These are phyloP conservation scores for Paguma larvata DNA, from an alignment of 2,797 vertebrate genomes.

Conservation along the genomic window DNA sequence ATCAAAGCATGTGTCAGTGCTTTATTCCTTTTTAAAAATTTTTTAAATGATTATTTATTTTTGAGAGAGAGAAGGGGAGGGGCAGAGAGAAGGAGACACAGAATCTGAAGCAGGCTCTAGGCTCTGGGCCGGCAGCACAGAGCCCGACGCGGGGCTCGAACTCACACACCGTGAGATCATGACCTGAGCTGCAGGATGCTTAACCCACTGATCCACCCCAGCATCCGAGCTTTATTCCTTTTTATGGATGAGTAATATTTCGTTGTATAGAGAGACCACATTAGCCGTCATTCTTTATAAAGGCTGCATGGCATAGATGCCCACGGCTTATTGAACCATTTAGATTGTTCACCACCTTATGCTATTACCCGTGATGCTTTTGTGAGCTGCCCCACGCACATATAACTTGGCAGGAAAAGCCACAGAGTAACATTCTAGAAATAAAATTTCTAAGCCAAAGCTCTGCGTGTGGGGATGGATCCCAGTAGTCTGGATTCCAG, in stretches of 20 bases:
- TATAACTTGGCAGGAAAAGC: background rate
- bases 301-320: background rate
- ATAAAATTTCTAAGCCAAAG: background rate
- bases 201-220: too few species aligned
- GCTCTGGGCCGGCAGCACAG: too few species aligned
- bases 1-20: fast-evolving
- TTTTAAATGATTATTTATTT: too few species aligned
- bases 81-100: too few species aligned
- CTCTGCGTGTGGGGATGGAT: background rate
- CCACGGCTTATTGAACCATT: background rate
- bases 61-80: too few species aligned
- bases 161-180: too few species aligned
- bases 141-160: too few species aligned
- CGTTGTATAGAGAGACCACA: too few species aligned
- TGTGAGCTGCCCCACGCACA: background rate
- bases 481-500: background rate
- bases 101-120: too few species aligned
- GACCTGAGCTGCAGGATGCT: too few species aligned
- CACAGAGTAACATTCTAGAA: background rate
- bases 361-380: background rate
- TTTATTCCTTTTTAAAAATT: background rate
- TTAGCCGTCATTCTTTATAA: background rate
- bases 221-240: background rate
- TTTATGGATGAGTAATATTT: too few species aligned
- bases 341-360: background rate